Percentiles rank a stretch among this genome's conserved stretches.
Conservation (phyloP, 2,113 vertebrate species). For the Eolophus roseicapilla region DNA sequence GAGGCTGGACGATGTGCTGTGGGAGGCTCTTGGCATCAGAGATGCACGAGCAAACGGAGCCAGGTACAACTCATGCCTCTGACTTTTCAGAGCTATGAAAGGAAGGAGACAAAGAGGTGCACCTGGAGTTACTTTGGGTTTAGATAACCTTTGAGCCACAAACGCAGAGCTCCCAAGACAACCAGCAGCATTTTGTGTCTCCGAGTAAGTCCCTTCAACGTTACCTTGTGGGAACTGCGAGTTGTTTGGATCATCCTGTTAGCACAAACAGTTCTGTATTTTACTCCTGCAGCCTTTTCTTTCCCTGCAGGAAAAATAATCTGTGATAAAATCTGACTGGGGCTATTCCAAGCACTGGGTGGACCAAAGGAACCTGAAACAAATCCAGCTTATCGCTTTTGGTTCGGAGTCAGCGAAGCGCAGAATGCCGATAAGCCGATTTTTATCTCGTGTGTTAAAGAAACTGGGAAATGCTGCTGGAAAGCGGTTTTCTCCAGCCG, state of each 20-base stretch:
- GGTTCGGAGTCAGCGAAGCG: neutral
- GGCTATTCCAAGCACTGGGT: slow-evolving; percentile 20
- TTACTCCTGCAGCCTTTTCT: neutral
- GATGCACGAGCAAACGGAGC: fast-evolving
- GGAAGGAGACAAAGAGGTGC: neutral
- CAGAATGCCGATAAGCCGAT: slow-evolving; percentile 17
- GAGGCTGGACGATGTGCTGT: neutral
- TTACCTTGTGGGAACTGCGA: slow-evolving; percentile 13
- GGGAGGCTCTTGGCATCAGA: fast-evolving
- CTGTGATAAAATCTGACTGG: slow-evolving; percentile 47
- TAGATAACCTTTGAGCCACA: slow-evolving; percentile 5
- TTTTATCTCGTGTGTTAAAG: slow-evolving; percentile 42
- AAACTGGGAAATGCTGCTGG: neutral
- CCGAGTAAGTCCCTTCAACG: neutral
- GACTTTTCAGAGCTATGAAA: neutral
- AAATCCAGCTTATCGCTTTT: slow-evolving; percentile 51
- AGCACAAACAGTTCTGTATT: neutral
- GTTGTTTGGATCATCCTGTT: neutral
- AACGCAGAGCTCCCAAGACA: neutral
- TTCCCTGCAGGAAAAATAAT: slow-evolving; percentile 21
- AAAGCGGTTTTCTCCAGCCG: neutral
- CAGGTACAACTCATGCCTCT: neutral
- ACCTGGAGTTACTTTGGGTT: neutral
- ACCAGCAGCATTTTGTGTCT: neutral
- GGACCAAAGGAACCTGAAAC: slow-evolving; percentile 52